Conservation (phyloP, 37 sponge, comb jelly and placozoan genomes). For the Ianthella basta region DNA sequence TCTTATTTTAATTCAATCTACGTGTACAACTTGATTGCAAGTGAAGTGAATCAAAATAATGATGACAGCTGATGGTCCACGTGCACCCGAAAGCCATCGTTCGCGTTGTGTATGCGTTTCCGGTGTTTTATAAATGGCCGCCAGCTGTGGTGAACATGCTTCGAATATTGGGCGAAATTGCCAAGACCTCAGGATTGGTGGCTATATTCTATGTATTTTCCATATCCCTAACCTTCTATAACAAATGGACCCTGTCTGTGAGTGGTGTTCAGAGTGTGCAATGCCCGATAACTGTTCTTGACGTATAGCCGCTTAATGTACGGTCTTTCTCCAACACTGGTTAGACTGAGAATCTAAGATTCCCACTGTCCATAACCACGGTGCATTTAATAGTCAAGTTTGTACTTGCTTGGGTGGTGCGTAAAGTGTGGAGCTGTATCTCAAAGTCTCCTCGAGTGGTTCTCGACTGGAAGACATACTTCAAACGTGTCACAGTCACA, state of each 20-base stretch:
- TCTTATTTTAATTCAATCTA: too few relatives aligned
- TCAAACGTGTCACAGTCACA: constrained; percentile 56
- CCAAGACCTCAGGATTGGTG: constrained; percentile 67
- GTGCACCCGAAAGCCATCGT: too few relatives aligned
- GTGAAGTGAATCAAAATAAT: too few relatives aligned
- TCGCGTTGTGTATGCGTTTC: not conserved
- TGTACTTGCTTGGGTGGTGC: constrained; percentile 69
- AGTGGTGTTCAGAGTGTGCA: constrained; percentile 3
- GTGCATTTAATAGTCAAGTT: constrained; percentile 84
- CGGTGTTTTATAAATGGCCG: not conserved
- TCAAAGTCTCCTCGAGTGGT: constrained; percentile 35
- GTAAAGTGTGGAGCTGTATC: constrained; percentile 22
- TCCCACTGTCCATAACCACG: constrained; percentile 88
- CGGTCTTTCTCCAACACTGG: not conserved
- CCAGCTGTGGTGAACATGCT: not conserved
- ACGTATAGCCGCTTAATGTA: not conserved
- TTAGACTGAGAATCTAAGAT: constrained; percentile 51
- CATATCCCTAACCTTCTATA: constrained; percentile 94
- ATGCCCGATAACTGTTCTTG: not conserved
- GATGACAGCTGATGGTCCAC: too few relatives aligned
- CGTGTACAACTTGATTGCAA: too few relatives aligned
- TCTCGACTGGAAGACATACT: constrained; percentile 67
- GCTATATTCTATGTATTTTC: constrained; percentile 91
- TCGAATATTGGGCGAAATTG: not conserved
- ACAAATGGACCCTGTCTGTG: constrained; percentile 96